Percentiles rank a stretch among this genome's conserved stretches.
These are phyloP conservation scores for Amphimallon solstitiale DNA, from an alignment of 2,888 invertebrate genomes.

Conservation along the genomic window DNA sequence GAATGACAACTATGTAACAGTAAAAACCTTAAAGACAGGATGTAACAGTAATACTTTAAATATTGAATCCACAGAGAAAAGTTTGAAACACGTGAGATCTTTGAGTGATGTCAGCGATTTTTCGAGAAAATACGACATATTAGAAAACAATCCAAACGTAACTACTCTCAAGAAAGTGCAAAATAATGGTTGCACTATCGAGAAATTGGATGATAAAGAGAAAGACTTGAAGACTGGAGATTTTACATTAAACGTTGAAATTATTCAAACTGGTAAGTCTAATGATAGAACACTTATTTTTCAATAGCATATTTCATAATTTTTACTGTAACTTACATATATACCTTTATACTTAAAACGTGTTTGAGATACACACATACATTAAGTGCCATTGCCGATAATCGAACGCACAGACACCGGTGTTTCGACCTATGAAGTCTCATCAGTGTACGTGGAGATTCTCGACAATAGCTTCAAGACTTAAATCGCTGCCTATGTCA, in stretches of 20 bases:
- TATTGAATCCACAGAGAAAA: constrained; percentile 35
- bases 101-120: constrained; percentile 60
- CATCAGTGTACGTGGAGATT: too few relatives aligned
- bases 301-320: too few relatives aligned
- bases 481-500: too few relatives aligned
- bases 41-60: constrained; percentile 38
- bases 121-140: constrained; percentile 43
- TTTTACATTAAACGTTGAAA: constrained; percentile 67
- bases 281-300: too few relatives aligned
- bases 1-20: background rate
- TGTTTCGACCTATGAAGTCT: too few relatives aligned
- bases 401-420: too few relatives aligned
- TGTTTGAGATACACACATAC: too few relatives aligned
- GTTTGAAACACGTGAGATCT: constrained; percentile 58
- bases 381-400: too few relatives aligned
- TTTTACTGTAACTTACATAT: too few relatives aligned
- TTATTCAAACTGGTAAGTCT: constrained; percentile 72
- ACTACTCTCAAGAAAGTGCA: background rate
- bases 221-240: constrained; percentile 56
- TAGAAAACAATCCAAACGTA: constrained; percentile 17
- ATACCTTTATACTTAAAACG: too few relatives aligned
- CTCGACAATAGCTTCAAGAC: too few relatives aligned
- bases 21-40: constrained; percentile 20
- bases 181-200: constrained; percentile 12
- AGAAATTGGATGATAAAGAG: constrained; percentile 44